Base-by-base conservation (phyloP, 1,140 invertebrate species). In the Nymphalis io region DNA sequence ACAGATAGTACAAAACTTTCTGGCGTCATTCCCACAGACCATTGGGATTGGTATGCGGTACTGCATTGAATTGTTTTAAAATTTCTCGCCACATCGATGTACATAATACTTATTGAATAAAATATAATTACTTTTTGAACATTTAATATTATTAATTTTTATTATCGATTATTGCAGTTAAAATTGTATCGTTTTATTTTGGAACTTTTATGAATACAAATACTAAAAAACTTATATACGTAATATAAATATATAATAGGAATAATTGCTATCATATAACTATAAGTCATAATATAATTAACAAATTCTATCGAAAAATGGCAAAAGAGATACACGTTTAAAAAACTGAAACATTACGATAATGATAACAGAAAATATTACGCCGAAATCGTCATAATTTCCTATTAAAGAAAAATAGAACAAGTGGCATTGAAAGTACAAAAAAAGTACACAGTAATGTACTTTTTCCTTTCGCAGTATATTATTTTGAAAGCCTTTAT, bases 21-120 rank as follows among this genome's bases (percentile, higher is more conserved):
- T 67, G 65, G 65, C 65, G 27, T 42, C 15, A 18, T 44, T 60
- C 65, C 65, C 65, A 60, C 57, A 51, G 42, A 46, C 46, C 46
- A 39, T 23, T 27, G 42, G 44, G 33, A 38, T 42, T 15, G 65
- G 65, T 44, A 67, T 60, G 57, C 57, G 65, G 57, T 23, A 60
- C 23, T 51, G 58, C 53, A 42, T 57, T 62, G 46, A 62, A 62
- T 62, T 62, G 60, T 63, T 63, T 53, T 53, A 16, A 51, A 20
- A 53, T 39, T 16, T 48, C 27, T 53, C 46, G 21, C 20, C 60
- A 39, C 44, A 8, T 33, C 23, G 42, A 61, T 27, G 8, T 8
- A 33, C 2, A 6, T 33, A 33, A 5, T 33, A 16, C 39, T 60
- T 38, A 60, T 60, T 60, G 58, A 60, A 40, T 13, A 39, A 40